These are phyloP conservation scores for Pseudochirops corinnae DNA, from an alignment of 2,797 vertebrate genomes.

Conservation along the genomic window DNA sequence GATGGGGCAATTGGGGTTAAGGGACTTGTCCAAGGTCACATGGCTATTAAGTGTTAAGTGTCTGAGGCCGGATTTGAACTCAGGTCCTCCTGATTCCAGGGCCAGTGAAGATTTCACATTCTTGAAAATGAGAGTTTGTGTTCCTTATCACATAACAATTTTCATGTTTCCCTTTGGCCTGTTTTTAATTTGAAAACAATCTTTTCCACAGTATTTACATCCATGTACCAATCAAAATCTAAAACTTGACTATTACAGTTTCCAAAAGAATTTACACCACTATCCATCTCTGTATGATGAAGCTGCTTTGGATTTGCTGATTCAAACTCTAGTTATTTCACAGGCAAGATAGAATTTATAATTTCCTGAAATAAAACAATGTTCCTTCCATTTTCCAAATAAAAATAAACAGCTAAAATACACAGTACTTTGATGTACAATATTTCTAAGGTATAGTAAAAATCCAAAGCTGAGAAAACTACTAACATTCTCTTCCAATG, in stretches of 20 bases:
- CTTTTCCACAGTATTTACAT: background rate
- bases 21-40: no score
- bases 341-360: background rate
- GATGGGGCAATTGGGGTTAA: no score
- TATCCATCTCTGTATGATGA: background rate
- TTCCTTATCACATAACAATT: conserved; percentile 28
- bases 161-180: background rate
- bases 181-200: background rate
- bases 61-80: no score
- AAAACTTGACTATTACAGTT: background rate
- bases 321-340: conserved; percentile 16
- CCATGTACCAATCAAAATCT: conserved; percentile 5
- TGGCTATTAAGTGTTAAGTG: no score
- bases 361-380: conserved; percentile 43
- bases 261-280: background rate
- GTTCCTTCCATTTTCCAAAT: conserved; percentile 43
- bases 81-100: no score
- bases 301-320: conserved; percentile 16
- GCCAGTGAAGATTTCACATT: no score
- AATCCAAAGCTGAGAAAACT: background rate
- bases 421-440: conserved; percentile 36
- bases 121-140: background rate
- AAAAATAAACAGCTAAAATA: conserved; percentile 49
- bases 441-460: background rate
- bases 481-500: background rate